Evolutionary conservation across 2,113 vertebrate species (phyloP), one percentile per base, ranked within the genome.

Genomic region (Phyllopteryx taeniolatus): DNA sequence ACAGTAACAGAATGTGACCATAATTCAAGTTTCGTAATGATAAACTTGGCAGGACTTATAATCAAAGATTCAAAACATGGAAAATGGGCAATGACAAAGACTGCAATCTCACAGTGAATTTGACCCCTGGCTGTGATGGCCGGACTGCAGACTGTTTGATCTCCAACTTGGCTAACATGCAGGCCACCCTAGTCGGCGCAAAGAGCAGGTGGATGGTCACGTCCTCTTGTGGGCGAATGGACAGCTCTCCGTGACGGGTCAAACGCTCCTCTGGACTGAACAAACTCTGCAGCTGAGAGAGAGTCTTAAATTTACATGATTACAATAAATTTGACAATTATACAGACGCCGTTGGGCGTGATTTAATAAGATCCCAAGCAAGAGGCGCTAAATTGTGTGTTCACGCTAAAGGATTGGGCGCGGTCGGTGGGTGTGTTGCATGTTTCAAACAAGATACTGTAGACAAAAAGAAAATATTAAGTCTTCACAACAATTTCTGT

Each of bases 121-220:
- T 99, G 80, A 98, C 79, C 71, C 96, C 96, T 56, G 95, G 94
- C 67, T 94, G 95, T 59, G 91, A 92, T 35, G 93, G 90, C 10
- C 70, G 91, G 68, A 93, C 87, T 51, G 94, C 94, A 78, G 95
- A 94, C 70, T 97, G 96, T 80, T 98, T 99, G 85, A 99, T 98
- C 89, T 99, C 98, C 77, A 99, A 91, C 82, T 97, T 99, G 77
- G 97, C 95, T 87, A 95, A 89, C 95, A 95, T 97, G 89, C 92
- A 96, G 39, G 96, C 95, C 74, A 97, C 87, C n/a, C 94, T 91
- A 66, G 96, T 96, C 44, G 98, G 97, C 65, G 96, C 88, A 67
- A 97, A 99, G n/a, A 95, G 91, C 70, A 99, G 76, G 73, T 93
- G 95, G 67, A 99, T 88, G 0, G 89, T 80, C 13, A 92, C 84